Evolutionary conservation across 2,797 vertebrate genomes (phyloP).

Genomic region (Enteromius viviparus): DNA sequence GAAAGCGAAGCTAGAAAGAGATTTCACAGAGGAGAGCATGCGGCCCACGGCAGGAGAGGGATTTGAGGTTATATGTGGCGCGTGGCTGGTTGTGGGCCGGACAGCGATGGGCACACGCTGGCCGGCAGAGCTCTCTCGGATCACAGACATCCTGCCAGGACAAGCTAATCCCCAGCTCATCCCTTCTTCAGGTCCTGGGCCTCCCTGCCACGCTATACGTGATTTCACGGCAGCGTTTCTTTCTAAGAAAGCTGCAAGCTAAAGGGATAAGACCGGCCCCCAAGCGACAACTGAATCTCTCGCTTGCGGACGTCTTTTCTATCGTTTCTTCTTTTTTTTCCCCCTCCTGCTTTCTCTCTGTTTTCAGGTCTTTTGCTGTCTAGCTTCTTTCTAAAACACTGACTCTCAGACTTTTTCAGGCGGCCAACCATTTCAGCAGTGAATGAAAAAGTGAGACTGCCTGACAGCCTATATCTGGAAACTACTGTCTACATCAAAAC

Average conservation of each 20-base stretch:
- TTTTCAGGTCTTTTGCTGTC: slow-evolving; percentile 12
- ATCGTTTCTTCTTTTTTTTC: slow-evolving; percentile 36
- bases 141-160: slow-evolving; percentile 75
- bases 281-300: slow-evolving; percentile 75
- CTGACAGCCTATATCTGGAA: not conserved
- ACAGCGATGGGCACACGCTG: slow-evolving; percentile 72
- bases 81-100: slow-evolving; percentile 60
- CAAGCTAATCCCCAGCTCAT: slow-evolving; percentile 80
- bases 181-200: slow-evolving; percentile 75
- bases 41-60: slow-evolving; percentile 54
- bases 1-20: slow-evolving; percentile 52
- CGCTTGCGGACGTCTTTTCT: slow-evolving; percentile 40
- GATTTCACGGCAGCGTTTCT: slow-evolving; percentile 76
- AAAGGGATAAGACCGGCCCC: slow-evolving; percentile 75
- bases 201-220: slow-evolving; percentile 75
- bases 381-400: slow-evolving; percentile 10
- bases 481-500: not conserved
- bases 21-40: slow-evolving; percentile 40
- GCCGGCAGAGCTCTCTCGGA: slow-evolving; percentile 74
- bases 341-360: slow-evolving; percentile 12
- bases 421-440: not conserved
- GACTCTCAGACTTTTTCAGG: not conserved
- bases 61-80: slow-evolving; percentile 60
- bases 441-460: not conserved
- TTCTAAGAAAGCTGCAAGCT: slow-evolving; percentile 72